These are phyloP conservation scores for Entosphenus tridentatus DNA, from an alignment of 2,113 vertebrate genomes.

Conservation along the genomic window DNA sequence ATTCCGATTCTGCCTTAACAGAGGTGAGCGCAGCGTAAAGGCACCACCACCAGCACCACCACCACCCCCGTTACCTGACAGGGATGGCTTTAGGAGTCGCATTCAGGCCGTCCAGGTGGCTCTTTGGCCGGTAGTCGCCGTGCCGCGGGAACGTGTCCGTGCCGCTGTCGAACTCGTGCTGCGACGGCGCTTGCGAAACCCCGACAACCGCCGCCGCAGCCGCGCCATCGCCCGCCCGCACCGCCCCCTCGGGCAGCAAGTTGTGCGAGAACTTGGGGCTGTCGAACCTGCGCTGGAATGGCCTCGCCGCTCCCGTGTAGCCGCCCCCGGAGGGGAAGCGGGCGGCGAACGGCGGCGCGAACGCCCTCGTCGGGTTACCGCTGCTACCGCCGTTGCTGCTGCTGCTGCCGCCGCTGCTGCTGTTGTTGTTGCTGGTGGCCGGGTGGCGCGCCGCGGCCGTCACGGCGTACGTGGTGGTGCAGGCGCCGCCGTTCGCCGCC, in stretches of 20 bases:
- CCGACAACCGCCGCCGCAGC: neutral
- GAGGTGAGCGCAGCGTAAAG: too few species aligned
- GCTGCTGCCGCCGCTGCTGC: too few species aligned
- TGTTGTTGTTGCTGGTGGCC: too few species aligned
- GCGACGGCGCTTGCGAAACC: neutral
- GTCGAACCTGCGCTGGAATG: conserved; percentile 89
- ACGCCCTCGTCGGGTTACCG: neutral
- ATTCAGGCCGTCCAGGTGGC: conserved; percentile 70
- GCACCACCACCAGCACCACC: too few species aligned
- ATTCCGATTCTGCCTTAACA: too few species aligned
- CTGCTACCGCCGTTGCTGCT: too few species aligned
- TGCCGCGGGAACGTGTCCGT: conserved; percentile 6
- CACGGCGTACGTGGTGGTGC: too few species aligned
- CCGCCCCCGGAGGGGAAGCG: neutral
- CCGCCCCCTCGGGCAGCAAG: conserved; percentile 25
- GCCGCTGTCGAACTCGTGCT: neutral
- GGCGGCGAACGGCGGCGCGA: neutral
- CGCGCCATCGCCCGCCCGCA: neutral
- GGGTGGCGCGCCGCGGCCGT: too few species aligned
- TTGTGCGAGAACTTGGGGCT: conserved; percentile 97
- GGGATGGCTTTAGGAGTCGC: conserved; percentile 71
- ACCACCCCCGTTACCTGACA: conserved; percentile 40
- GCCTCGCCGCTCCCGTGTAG: conserved; percentile 30
- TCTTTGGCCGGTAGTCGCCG: conserved; percentile 47
- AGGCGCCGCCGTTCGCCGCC: too few species aligned